Conservation (phyloP, 64 coral and sea anemone species). For the Pachyseris speciosa region DNA sequence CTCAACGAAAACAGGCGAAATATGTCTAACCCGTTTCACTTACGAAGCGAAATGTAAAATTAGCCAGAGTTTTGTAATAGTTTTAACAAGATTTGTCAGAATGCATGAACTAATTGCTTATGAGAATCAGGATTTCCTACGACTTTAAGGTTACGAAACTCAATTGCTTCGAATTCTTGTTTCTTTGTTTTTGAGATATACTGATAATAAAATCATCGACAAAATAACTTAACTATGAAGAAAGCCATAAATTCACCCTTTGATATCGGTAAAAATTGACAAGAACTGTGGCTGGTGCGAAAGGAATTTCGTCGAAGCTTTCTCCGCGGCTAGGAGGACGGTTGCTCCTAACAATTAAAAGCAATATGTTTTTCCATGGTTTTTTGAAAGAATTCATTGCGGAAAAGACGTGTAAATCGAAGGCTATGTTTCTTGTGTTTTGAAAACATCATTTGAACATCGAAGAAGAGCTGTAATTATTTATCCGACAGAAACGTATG, state of each 20-base stretch:
- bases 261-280: background rate
- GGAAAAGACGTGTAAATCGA: background rate
- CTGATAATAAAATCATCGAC: background rate
- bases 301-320: background rate
- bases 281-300: background rate
- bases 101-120: constrained; percentile 57
- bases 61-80: constrained; percentile 24
- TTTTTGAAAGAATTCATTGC: background rate
- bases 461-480: constrained; percentile 33
- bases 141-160: background rate
- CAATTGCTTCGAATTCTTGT: background rate
- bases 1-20: background rate
- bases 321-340: too few relatives aligned
- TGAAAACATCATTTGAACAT: constrained; percentile 11
- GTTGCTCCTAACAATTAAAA: background rate
- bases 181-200: background rate
- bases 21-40: background rate
- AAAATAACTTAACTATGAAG: background rate
- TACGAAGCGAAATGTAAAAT: background rate
- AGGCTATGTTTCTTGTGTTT: background rate
- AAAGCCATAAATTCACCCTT: background rate
- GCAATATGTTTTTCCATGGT: background rate
- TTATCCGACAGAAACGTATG: constrained; percentile 1
- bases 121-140: constrained; percentile 4
- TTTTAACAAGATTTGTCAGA: constrained; percentile 86